A percentile compares a stretch with the other conserved stretches of the same genome.
Conservation (phyloP, 1,140 invertebrate genomes). For the Manduca sexta region DNA sequence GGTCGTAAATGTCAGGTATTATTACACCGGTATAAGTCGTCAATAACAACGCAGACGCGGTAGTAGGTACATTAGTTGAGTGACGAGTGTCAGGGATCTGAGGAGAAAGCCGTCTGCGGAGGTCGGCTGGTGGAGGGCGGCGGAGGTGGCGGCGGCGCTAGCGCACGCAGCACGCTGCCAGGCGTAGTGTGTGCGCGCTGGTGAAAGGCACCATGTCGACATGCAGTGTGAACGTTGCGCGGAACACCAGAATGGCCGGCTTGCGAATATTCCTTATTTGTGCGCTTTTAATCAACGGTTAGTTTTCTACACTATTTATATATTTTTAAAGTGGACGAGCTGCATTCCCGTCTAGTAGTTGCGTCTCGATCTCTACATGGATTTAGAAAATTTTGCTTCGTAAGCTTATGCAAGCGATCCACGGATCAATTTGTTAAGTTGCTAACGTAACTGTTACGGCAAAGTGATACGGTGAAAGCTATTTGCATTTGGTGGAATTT, state of each 20-base stretch:
- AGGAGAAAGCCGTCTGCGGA: conserved; percentile 61
- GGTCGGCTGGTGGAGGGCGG: conserved; percentile 35
- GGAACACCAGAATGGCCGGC: conserved; percentile 32
- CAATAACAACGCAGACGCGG: conserved; percentile 1
- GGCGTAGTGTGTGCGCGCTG: conserved; percentile 52
- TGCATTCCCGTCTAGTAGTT: neutral
- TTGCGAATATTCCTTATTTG: conserved; percentile 53
- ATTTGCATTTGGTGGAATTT: conserved; percentile 18
- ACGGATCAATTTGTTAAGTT: conserved; percentile 35
- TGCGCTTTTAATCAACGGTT: conserved; percentile 58
- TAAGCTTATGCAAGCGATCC: conserved; percentile 60
- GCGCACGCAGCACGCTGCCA: conserved; percentile 1
- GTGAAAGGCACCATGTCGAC: conserved; percentile 63
- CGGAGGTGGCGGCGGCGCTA: conserved; percentile 9
- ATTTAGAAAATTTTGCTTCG: conserved; percentile 20
- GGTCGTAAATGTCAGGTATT: no score
- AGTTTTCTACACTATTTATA: conserved; percentile 28
- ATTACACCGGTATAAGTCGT: neutral
- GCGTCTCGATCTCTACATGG: neutral
- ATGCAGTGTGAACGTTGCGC: conserved; percentile 29
- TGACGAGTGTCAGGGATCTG: conserved; percentile 19
- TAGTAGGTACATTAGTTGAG: conserved; percentile 6
- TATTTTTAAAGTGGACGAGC: conserved; percentile 1
- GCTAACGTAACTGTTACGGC: conserved; percentile 51
- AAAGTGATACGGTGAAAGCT: conserved; percentile 52